Percentiles rank a stretch among this genome's conserved stretches.
Conservation (phyloP, 2,888 invertebrate species). For the Chalcis sispes region DNA sequence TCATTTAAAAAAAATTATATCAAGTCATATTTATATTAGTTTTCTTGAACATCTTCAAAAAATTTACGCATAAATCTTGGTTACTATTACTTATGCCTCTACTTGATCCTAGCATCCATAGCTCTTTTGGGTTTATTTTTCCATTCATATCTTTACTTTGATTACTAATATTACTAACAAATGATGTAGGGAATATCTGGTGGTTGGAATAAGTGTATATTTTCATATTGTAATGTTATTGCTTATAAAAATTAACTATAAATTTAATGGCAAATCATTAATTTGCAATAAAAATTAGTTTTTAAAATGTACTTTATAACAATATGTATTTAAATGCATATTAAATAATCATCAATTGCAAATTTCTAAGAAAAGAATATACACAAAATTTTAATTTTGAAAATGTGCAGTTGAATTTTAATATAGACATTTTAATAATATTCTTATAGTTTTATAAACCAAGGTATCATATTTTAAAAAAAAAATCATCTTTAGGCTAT, state of each 20-base stretch:
- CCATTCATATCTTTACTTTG: constrained; percentile 57
- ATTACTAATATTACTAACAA: constrained; percentile 63
- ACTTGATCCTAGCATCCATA: constrained; percentile 59
- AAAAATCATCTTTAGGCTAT: too few relatives aligned
- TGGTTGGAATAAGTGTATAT: constrained; percentile 62
- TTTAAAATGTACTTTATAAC: neutral
- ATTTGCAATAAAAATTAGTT: too few relatives aligned
- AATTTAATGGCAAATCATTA: constrained; percentile 12
- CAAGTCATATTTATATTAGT: constrained; percentile 14
- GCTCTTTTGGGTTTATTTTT: constrained; percentile 58
- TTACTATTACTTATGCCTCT: constrained; percentile 33
- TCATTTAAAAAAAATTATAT: constrained; percentile 13
- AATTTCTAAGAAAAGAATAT: too few relatives aligned
- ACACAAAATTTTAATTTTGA: too few relatives aligned
- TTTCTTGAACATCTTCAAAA: constrained; percentile 39
- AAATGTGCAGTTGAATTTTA: too few relatives aligned
- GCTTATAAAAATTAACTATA: neutral
- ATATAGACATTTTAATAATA: too few relatives aligned
- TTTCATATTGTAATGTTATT: constrained; percentile 38
- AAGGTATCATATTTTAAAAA: too few relatives aligned
- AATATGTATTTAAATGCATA: neutral
- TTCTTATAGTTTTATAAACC: too few relatives aligned
- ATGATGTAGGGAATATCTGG: constrained; percentile 73
- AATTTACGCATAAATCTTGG: constrained; percentile 43
- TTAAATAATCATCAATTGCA: too few relatives aligned